These are phyloP conservation scores for Tribolium castaneum DNA, from an alignment of 1,140 invertebrate species.

Conservation along the genomic window DNA sequence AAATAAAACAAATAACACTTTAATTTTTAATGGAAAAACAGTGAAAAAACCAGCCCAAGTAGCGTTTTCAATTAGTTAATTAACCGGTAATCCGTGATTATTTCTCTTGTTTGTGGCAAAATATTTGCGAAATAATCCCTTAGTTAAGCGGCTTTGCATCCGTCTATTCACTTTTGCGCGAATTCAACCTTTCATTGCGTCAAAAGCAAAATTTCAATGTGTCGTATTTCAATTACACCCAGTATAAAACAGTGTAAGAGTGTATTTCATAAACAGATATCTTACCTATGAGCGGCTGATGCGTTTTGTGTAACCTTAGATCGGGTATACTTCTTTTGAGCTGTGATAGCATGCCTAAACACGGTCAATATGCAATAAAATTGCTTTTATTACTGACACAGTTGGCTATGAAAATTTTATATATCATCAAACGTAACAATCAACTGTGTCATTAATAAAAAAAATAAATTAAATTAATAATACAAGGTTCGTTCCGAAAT, in stretches of 20 bases:
- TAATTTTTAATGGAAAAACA: too few species aligned
- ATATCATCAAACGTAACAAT: not conserved
- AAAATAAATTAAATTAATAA: constrained; percentile 6
- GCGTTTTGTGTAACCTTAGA: constrained; percentile 80
- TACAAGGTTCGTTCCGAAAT: constrained; percentile 20
- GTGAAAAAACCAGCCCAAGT: too few species aligned
- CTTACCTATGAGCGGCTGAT: constrained; percentile 73
- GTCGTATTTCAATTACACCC: not conserved
- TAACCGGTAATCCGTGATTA: too few species aligned
- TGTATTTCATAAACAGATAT: constrained; percentile 48
- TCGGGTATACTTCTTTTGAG: constrained; percentile 88
- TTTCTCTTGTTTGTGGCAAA: too few species aligned
- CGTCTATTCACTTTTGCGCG: too few species aligned
- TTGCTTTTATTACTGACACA: constrained; percentile 42
- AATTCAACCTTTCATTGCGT: too few species aligned
- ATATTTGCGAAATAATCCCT: too few species aligned
- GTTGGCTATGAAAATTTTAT: not conserved
- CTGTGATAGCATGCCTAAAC: constrained; percentile 85
- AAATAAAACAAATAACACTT: too few species aligned
- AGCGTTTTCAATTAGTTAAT: too few species aligned
- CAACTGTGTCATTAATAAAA: constrained; percentile 40
- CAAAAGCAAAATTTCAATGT: not conserved
- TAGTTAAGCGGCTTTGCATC: too few species aligned
- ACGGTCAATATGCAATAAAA: constrained; percentile 56
- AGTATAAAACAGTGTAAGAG: constrained; percentile 5